Evolutionary conservation across 2,888 invertebrate species (phyloP).

Genomic region (Diabrotica balteata): DNA sequence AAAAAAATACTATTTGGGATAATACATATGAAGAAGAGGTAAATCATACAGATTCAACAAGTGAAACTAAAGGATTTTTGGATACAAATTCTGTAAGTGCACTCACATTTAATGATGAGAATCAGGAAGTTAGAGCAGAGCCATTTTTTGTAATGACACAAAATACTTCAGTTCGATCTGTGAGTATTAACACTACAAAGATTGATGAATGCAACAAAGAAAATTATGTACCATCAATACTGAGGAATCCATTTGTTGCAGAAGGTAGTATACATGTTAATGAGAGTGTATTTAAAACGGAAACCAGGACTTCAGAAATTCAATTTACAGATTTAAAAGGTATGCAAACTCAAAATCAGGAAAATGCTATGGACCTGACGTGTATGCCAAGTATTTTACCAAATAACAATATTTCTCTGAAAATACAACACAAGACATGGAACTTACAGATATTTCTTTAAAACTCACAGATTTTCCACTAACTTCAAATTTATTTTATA

Average conservation of each 20-base stretch:
- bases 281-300: not conserved
- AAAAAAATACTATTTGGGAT: conserved; percentile 53
- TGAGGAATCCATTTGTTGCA: not conserved
- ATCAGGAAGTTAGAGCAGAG: not conserved
- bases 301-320: not conserved
- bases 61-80: conserved; percentile 28
- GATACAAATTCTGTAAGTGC: conserved; percentile 12
- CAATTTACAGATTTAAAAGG: no score
- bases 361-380: conserved; percentile 4
- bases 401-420: not conserved
- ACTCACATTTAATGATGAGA: conserved; percentile 18
- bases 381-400: not conserved
- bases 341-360: no score
- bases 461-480: no score
- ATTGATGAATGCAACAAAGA: conserved; percentile 24
- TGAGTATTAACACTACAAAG: not conserved
- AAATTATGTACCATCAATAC: conserved; percentile 16
- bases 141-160: no score
- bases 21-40: conserved; percentile 51
- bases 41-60: conserved; percentile 42
- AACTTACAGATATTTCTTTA: not conserved
- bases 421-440: conserved; percentile 1
- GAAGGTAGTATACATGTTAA: conserved; percentile 1
- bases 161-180: not conserved
- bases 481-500: no score